Evolutionary conservation across 2,888 invertebrate genomes (phyloP).

Genomic region (Lathronympha strigana): DNA sequence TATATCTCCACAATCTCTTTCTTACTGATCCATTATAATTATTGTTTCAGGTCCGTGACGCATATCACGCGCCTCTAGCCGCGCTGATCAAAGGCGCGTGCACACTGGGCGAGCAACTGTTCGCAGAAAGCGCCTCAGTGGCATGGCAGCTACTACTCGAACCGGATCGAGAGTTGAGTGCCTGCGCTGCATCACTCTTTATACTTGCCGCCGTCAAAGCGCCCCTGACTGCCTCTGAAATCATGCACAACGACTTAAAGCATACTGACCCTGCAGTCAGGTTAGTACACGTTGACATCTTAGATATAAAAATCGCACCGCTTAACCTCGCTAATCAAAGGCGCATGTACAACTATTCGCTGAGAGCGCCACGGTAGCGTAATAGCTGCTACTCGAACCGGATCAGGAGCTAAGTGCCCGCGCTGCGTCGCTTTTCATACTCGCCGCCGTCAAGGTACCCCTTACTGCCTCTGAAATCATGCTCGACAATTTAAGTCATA

Average conservation of each 20-base stretch:
- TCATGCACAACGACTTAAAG: constrained; percentile 95
- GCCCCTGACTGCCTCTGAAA: constrained; percentile 93
- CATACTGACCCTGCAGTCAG: constrained; percentile 92
- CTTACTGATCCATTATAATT: background rate
- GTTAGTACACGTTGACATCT: constrained; percentile 76
- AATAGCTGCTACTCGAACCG: constrained; percentile 97
- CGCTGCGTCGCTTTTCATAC: constrained; percentile 95
- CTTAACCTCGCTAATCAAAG: constrained; percentile 94
- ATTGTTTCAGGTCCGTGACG: constrained; percentile 88
- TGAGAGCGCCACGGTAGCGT: constrained; percentile 95
- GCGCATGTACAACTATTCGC: constrained; percentile 94
- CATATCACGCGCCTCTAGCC: constrained; percentile 95
- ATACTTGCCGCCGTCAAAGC: constrained; percentile 97
- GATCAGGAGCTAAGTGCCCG: constrained; percentile 94
- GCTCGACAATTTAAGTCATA: constrained; percentile 93
- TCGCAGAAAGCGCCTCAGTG: constrained; percentile 94
- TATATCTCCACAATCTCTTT: too few relatives aligned
- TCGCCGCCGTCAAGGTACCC: constrained; percentile 96
- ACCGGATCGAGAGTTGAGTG: constrained; percentile 93
- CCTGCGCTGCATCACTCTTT: constrained; percentile 94
- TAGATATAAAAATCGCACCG: constrained; percentile 67
- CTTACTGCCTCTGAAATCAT: constrained; percentile 95
- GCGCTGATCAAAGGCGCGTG: constrained; percentile 95
- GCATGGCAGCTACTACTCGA: constrained; percentile 98
- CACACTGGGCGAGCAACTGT: constrained; percentile 93